Percentiles rank a stretch among this genome's conserved stretches.
Evolutionary conservation across 2,113 vertebrate species (phyloP).

Genomic region (Phrynosoma platyrhinos): DNA sequence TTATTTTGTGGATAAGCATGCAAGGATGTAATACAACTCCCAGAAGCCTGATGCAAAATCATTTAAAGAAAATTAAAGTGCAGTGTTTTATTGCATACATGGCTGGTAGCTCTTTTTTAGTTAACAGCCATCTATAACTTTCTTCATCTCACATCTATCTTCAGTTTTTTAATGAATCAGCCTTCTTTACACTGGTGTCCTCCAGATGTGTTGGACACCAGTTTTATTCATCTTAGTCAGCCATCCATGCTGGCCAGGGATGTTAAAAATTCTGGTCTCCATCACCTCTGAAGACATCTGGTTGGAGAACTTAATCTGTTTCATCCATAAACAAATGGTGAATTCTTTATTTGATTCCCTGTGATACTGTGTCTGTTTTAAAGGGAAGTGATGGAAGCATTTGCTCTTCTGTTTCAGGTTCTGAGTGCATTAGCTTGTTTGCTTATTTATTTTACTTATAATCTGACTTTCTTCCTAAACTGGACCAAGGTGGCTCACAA

Average conservation of each 20-base stretch:
- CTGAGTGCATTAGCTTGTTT: neutral
- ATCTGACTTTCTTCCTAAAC: no score
- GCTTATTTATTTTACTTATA: no score
- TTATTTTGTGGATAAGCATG: neutral
- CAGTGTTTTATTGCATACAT: neutral
- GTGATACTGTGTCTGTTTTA: neutral
- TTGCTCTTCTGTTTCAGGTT: neutral
- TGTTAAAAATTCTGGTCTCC: no score
- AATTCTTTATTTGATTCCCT: neutral
- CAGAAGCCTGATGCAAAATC: no score
- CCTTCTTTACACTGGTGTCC: no score
- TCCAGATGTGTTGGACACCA: no score
- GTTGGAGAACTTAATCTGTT: neutral
- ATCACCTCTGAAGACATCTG: no score
- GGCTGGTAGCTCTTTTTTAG: neutral
- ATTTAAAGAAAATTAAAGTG: neutral
- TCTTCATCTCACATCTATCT: neutral
- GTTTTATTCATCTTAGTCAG: no score
- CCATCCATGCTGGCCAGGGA: no score
- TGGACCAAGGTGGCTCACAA: no score
- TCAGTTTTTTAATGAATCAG: neutral
- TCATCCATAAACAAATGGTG: neutral
- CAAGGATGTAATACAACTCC: neutral
- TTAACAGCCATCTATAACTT: neutral
- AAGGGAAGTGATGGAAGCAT: neutral